phyloP scores from a whole-genome alignment of 2,888 invertebrate species.

The Netelia inedita region DNA sequence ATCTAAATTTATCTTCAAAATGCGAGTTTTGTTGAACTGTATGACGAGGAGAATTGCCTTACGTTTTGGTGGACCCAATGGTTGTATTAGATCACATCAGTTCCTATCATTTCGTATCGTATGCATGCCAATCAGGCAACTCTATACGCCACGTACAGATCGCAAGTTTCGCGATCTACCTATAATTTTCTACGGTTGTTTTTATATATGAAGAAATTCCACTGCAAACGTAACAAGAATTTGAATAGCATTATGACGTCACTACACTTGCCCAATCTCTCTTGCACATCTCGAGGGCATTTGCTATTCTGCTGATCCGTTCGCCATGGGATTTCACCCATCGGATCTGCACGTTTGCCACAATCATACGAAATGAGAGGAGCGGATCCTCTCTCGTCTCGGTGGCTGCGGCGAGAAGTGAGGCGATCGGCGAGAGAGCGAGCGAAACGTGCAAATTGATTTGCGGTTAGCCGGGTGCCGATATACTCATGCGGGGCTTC shows the following conservation, averaged over 20 bases:
- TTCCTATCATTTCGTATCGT: no score
- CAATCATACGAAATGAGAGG: slow-evolving; percentile 46
- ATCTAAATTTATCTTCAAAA: no score
- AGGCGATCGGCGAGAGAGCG: slow-evolving; percentile 38
- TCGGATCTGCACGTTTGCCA: slow-evolving; percentile 41
- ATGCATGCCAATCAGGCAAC: no score
- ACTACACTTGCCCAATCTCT: not conserved
- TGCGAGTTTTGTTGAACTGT: no score
- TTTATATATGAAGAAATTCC: no score
- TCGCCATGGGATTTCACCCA: slow-evolving; percentile 41
- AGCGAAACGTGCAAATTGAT: slow-evolving; percentile 77
- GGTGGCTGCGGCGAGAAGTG: slow-evolving; percentile 25
- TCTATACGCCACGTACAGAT: no score
- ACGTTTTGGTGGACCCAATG: no score
- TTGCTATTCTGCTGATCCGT: slow-evolving; percentile 4
- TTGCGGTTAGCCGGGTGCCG: slow-evolving; percentile 79
- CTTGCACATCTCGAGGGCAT: not conserved
- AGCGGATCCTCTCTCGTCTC: slow-evolving; percentile 9
- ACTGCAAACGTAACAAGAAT: not conserved
- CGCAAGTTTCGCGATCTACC: no score
- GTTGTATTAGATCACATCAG: no score
- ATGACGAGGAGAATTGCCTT: no score
- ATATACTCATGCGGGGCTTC: slow-evolving; percentile 72
- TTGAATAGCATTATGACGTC: not conserved
- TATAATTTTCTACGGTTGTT: no score